Percentiles rank a stretch among this genome's conserved stretches.
Evolutionary conservation across 1,140 invertebrate genomes (phyloP).

Genomic region (Drosophila eugracilis): DNA sequence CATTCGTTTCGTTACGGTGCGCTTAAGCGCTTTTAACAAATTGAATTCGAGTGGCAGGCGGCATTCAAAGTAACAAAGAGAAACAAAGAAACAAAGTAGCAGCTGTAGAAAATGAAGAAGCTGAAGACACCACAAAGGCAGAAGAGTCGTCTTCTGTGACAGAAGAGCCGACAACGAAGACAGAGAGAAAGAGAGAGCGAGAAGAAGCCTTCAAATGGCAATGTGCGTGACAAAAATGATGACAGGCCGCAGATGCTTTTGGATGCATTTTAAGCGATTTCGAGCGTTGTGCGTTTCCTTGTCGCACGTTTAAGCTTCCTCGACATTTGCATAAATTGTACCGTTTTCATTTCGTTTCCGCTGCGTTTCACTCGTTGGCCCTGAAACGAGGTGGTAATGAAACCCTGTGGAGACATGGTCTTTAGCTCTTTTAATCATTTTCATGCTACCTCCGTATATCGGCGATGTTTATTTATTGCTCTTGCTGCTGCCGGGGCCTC

Average conservation of each 20-base stretch:
- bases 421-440: slow-evolving; percentile 83
- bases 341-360: slow-evolving; percentile 39
- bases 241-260: slow-evolving; percentile 48
- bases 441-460: slow-evolving; percentile 66
- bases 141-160: slow-evolving; percentile 27
- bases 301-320: slow-evolving; percentile 38
- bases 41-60: slow-evolving; percentile 56
- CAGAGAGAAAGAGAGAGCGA: no score
- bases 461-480: slow-evolving; percentile 73
- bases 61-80: slow-evolving; percentile 30
- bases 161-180: slow-evolving; percentile 31
- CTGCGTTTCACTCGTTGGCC: slow-evolving; percentile 56
- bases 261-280: slow-evolving; percentile 28
- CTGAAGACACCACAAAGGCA: slow-evolving; percentile 19
- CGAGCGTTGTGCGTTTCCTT: slow-evolving; percentile 13
- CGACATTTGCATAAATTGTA: slow-evolving; percentile 30
- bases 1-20: slow-evolving; percentile 52
- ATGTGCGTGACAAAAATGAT: slow-evolving; percentile 81
- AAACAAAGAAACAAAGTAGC: slow-evolving; percentile 38
- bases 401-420: slow-evolving; percentile 59
- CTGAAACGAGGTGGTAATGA: slow-evolving; percentile 48
- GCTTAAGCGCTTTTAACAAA: slow-evolving; percentile 62
- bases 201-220: slow-evolving; percentile 66
- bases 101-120: slow-evolving; percentile 42
- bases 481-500: slow-evolving; percentile 61